Evolutionary conservation across 2,888 invertebrate genomes (phyloP), one percentile per base, ranked within the genome.

Genomic region (Thalpophila matura): DNA sequence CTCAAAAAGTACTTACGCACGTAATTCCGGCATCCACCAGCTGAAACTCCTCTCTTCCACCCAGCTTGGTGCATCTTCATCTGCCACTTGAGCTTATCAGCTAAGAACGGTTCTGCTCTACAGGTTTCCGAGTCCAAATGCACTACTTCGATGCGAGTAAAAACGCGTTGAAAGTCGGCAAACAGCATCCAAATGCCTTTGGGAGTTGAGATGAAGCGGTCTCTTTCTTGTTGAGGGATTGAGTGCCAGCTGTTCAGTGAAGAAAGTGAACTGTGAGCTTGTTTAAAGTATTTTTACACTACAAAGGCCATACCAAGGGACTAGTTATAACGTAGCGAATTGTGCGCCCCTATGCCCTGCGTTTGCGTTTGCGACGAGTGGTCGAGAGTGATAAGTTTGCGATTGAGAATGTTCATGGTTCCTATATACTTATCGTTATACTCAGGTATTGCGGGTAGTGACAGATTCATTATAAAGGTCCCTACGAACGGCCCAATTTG

Each of bases 1-100:
- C 31, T n/a, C 45, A 26, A 47, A 35, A 35, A 29, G 0, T 80
- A 89, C 91, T 89, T 82, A 97, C 97, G 96, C 86, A 96, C 97
- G 88, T 98, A 97, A 90, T 98, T 98, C 77, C 98, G 95, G 88
- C 98, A 98, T 31, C 98, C 98, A 3, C 98, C 98, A 0, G 98
- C 98, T 0, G 98, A 97, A 0, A 98, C 98, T 0, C 98, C 98
- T 61, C 96, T 95, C 82, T 97, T 96, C 98, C 98, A 98, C 26
- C 96, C 96, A 0, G 98, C 98, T 85, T 98, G 98, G 86, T 97
- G 98, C 86, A 98, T 96, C 82, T 97, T 96, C 96, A 98, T 97
- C 86, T 98, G 97, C 98, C 98, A 99, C 42, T 97, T 97, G 16
- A 90, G 88, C 76, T 96, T 97, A 72, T 97, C 97, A 74, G 96